Conservation (phyloP, 2,113 vertebrate species). For the Onychorhynchus coronatus region DNA sequence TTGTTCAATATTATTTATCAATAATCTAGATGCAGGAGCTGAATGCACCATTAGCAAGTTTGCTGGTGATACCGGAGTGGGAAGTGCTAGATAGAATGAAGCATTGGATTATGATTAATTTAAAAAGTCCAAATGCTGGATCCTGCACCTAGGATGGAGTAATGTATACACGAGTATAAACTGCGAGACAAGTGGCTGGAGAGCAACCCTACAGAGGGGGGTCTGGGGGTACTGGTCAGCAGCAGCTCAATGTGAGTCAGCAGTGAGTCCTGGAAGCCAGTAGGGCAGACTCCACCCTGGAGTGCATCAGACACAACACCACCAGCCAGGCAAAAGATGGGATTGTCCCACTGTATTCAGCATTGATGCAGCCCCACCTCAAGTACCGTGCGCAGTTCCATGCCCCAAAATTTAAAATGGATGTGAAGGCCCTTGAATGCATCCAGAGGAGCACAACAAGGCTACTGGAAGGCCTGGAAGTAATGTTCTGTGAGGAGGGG, state of each 20-base stretch:
- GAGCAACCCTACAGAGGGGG: background rate
- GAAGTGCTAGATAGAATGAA: background rate
- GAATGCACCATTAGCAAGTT: background rate
- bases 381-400: rapidly evolving
- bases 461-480: background rate
- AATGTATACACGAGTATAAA: background rate
- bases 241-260: background rate
- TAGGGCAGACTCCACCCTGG: background rate
- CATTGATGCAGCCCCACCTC: no score
- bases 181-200: background rate
- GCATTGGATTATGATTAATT: background rate
- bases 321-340: background rate
- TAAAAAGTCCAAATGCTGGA: background rate
- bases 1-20: background rate
- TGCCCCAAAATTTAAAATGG: background rate
- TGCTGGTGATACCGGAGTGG: background rate
- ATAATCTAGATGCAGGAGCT: background rate
- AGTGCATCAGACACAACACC: background rate
- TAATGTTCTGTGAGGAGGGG: background rate
- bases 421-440: no score
- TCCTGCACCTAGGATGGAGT: background rate
- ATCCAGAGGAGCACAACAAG: background rate
- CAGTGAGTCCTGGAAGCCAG: background rate
- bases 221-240: background rate
- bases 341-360: background rate